Evolutionary conservation across 2,797 vertebrate genomes (phyloP).

Genomic region (Ctenochaetus hawaiiensis): DNA sequence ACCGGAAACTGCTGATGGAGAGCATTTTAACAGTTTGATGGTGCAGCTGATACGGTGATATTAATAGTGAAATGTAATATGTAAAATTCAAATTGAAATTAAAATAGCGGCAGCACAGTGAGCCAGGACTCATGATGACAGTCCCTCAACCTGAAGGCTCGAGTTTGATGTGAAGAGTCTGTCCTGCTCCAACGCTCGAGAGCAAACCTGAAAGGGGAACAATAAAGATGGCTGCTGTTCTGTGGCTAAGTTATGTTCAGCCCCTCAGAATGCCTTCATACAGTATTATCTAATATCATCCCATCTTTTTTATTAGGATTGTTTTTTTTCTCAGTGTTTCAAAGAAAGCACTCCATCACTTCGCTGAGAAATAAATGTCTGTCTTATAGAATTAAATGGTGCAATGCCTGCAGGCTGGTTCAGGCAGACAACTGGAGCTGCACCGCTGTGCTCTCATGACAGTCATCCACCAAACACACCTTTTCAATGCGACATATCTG

Average conservation of each 20-base stretch:
- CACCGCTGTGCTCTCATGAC: too few relatives aligned
- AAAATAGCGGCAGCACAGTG: background rate
- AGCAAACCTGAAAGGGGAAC: background rate
- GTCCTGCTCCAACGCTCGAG: conserved; percentile 6
- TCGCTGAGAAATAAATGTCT: background rate
- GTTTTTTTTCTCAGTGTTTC: too few relatives aligned
- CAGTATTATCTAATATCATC: too few relatives aligned
- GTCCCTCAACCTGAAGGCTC: background rate
- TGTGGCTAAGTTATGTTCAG: too few relatives aligned
- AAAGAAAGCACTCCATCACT: background rate
- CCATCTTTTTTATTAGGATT: too few relatives aligned
- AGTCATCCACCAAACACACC: too few relatives aligned
- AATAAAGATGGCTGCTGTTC: too few relatives aligned
- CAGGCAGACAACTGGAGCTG: too few relatives aligned
- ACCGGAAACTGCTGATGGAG: conserved; percentile 26
- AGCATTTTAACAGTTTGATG: conserved; percentile 11
- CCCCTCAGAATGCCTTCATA: too few relatives aligned
- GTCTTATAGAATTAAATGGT: conserved; percentile 11
- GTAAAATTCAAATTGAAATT: conserved; percentile 4
- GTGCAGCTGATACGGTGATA: conserved; percentile 9
- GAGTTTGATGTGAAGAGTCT: background rate
- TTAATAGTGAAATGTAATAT: conserved; percentile 27
- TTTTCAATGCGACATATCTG: too few relatives aligned
- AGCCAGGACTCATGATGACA: background rate
- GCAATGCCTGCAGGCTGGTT: too few relatives aligned